Base-by-base conservation (phyloP, 1,140 invertebrate species). In the Ctenoplectra terminalis region DNA sequence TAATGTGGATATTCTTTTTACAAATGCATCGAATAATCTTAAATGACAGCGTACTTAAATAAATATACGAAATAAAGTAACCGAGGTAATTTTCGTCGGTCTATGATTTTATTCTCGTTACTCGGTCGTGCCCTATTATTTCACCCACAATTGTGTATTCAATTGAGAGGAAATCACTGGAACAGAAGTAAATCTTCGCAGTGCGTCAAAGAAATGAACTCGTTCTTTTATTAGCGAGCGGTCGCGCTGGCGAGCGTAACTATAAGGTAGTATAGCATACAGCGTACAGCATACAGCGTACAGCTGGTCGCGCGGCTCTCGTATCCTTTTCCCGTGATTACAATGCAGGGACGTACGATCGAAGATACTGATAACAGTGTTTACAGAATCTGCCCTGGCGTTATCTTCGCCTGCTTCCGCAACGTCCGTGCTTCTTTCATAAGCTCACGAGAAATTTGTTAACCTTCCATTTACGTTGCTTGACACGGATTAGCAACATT, bases 321-420 rank as follows among this genome's bases (percentile, higher is more conserved):
- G 66, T 70, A 85, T 81, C 58, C 83, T 85, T 72, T 67, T 54
- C 67, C 26, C 64, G 72, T 66, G 78, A 86, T 82, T 86, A 73
- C 60, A 73, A 86, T 82, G 72, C 79, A 76, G 60, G 26, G 60
- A 61, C 67, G 79, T 58, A 70, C 84, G 84, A 80, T 85, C 84
- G 26, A 26, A 31, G 52, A 37, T 4, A 67, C 46, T 67, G 84
- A 85, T 86, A 86, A 85, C 79, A 73, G 78, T 85, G 79, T 86
- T 86, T 86, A 85, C 84, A 67, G 78, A 76, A 86, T 82, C 78
- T 82, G 72, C 66, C 72, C 54, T 70, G 60, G 48, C 73, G 84
- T 86, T 86, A 86, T 86, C 83, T 86, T 50, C 71, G 48, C 66
- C 70, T 60, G 72, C 76, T 86, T 86, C 84, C 84, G 84, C 79